phyloP scores from a whole-genome alignment of 2,888 invertebrate genomes.

The Toxonevra muliebris region DNA sequence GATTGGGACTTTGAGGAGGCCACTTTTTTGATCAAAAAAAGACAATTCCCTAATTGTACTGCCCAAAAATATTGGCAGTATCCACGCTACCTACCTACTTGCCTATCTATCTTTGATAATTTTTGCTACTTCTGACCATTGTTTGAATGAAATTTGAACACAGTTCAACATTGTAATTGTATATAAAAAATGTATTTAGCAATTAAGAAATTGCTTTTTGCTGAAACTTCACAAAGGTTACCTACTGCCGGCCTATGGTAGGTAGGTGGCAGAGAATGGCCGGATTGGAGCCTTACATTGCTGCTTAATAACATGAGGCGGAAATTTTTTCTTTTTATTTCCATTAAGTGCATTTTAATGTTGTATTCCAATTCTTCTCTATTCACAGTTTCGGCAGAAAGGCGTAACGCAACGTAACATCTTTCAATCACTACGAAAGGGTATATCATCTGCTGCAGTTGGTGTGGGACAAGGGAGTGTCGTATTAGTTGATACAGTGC shows the following conservation, averaged over 20 bases:
- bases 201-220: slow-evolving; percentile 38
- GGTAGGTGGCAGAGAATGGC: too few species aligned
- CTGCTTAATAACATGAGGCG: too few species aligned
- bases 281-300: too few species aligned
- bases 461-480: slow-evolving; percentile 63
- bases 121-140: too few species aligned
- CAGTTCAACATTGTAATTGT: too few species aligned
- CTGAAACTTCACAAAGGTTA: neutral
- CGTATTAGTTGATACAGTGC: slow-evolving; percentile 76
- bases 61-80: too few species aligned
- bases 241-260: neutral
- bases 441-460: slow-evolving; percentile 67
- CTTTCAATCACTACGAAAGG: slow-evolving; percentile 70
- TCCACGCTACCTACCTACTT: too few species aligned
- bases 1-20: too few species aligned
- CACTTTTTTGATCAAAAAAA: too few species aligned
- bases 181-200: slow-evolving; percentile 42
- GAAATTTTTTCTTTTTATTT: neutral
- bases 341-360: slow-evolving; percentile 26
- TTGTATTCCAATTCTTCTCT: slow-evolving; percentile 16
- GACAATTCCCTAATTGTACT: too few species aligned
- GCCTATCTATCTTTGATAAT: too few species aligned
- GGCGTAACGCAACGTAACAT: slow-evolving; percentile 67
- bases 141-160: too few species aligned
- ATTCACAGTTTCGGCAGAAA: slow-evolving; percentile 69